Evolutionary conservation across 1,140 invertebrate species (phyloP), one percentile per base, ranked within the genome.

Genomic region (Drosophila baimaii): DNA sequence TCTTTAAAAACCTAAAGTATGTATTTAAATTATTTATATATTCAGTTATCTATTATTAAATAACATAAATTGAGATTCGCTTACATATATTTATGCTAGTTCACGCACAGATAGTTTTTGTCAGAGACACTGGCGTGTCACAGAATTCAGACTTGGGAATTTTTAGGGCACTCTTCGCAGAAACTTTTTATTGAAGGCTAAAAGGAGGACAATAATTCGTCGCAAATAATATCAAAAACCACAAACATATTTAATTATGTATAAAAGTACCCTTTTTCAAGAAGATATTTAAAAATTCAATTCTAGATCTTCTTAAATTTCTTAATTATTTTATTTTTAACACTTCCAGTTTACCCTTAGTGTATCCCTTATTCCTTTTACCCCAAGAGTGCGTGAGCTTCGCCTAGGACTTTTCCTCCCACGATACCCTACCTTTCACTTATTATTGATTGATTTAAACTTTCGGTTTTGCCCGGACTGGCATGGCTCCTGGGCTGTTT

Each of bases 361-460:
- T 31, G 23, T 1, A 12, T 3, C 6, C 10, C 8, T 23, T 21
- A n/a, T 5, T 27, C 12, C 9, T 13, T 21, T 8, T 33, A 15
- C 12, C 57, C 17, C 2, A 15, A 17, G 8, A 25, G 23, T 39
- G 37, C 27, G 25, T 27, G 10, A 27, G 33, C 54, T 56, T 27
- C 23, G 10, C 10, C n/a, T 25, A 13, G 8, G 17, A 27, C 17
- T 21, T 37, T 54, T 19, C 39, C 9, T 33, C 1, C 5, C 17
- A 43, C 10, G 41, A 55, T 46, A 25, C 44, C 27, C 27, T 56
- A 17, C 19, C 21, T 47, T 69, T 71, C 44, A 41, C 80, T 68
- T 88, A 89, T 64, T 88, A 89, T 89, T 65, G 83, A 88, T 89
- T 89, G 72, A 64, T 74, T 63, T 57, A 74, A 43, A 65, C 69